phyloP scores from a whole-genome alignment of 2,113 vertebrate species.

The Hippocampus abdominalis region DNA sequence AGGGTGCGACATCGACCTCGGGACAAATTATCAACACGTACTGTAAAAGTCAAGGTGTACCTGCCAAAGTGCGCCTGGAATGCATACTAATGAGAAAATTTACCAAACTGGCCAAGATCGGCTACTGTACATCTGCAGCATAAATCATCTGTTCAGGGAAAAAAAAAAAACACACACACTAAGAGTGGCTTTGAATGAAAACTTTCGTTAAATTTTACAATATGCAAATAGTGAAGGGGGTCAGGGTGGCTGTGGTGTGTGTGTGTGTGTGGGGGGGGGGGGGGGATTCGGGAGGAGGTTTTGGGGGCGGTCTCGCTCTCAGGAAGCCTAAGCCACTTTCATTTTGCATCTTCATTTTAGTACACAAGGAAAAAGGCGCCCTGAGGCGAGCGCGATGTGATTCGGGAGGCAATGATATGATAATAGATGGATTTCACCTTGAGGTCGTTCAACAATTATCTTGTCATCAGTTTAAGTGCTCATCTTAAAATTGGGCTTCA shows the following conservation, averaged over 20 bases:
- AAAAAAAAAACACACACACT: too few species aligned
- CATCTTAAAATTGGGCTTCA: slow-evolving; percentile 29
- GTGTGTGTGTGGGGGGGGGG: too few species aligned
- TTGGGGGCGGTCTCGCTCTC: slow-evolving; percentile 5
- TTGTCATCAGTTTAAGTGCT: slow-evolving; percentile 38
- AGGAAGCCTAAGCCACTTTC: slow-evolving; percentile 49
- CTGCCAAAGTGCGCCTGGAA: background rate
- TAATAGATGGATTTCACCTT: slow-evolving; percentile 52
- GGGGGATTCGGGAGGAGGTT: background rate
- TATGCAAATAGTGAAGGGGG: background rate
- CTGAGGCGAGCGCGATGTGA: slow-evolving; percentile 9
- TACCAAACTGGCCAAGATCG: slow-evolving; percentile 15
- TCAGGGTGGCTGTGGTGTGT: background rate
- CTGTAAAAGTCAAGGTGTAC: slow-evolving; percentile 16
- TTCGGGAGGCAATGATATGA: slow-evolving; percentile 30
- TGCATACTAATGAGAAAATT: background rate
- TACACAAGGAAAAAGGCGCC: slow-evolving; percentile 42
- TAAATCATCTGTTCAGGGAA: background rate
- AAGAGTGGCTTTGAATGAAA: background rate
- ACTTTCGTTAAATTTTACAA: background rate
- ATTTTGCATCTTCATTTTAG: slow-evolving; percentile 49
- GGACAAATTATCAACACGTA: slow-evolving; percentile 1
- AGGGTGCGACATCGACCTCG: slow-evolving; percentile 34
- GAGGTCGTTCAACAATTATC: slow-evolving; percentile 66
- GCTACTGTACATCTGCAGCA: background rate